phyloP scores from a whole-genome alignment of 2,888 invertebrate species.

The Euzophera pinguis region DNA sequence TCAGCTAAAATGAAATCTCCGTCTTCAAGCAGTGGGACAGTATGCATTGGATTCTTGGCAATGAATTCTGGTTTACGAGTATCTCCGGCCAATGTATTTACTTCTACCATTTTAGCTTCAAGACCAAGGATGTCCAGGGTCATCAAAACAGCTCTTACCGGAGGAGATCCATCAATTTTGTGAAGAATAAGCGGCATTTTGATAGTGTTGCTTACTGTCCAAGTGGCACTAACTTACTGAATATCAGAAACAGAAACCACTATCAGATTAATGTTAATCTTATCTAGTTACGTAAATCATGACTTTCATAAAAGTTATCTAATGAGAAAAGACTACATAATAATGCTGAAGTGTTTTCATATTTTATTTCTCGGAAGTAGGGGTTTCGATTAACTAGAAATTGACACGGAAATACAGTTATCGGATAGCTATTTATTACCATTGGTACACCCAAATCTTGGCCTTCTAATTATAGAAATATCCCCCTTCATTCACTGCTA shows the following conservation, averaged over 20 bases:
- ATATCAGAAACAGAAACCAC: background rate
- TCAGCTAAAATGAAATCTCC: constrained; percentile 40
- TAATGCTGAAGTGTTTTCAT: no score
- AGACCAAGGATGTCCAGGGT: constrained; percentile 35
- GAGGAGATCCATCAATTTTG: constrained; percentile 36
- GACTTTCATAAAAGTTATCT: no score
- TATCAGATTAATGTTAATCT: background rate
- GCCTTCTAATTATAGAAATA: no score
- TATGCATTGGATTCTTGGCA: constrained; percentile 41
- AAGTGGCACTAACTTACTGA: background rate
- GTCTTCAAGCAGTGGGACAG: constrained; percentile 44
- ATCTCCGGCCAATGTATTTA: constrained; percentile 28
- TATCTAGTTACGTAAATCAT: background rate
- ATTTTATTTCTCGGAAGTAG: no score
- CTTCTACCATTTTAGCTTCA: constrained; percentile 27
- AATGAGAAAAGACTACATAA: no score
- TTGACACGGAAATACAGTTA: no score
- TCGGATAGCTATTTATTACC: no score
- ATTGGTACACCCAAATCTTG: no score
- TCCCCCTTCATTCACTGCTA: no score
- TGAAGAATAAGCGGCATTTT: constrained; percentile 38
- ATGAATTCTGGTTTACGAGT: constrained; percentile 34
- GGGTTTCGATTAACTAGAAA: no score
- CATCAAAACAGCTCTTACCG: constrained; percentile 38
- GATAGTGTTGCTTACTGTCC: background rate